These are phyloP conservation scores for Oikopleura vanhoeffeni DNA, from an alignment of 23 tunicate species.

Conservation along the genomic window DNA sequence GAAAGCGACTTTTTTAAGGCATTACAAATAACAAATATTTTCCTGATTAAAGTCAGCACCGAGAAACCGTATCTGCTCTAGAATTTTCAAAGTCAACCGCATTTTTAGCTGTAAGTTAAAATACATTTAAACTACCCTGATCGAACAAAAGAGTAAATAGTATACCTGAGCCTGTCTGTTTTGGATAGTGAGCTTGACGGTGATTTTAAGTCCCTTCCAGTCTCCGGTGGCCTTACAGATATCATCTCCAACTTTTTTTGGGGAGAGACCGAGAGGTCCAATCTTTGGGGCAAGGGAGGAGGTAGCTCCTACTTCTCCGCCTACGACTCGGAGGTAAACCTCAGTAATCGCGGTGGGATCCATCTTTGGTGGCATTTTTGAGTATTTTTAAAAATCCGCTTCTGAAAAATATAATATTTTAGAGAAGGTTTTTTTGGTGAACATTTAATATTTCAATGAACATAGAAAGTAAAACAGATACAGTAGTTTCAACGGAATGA, in stretches of 20 bases:
- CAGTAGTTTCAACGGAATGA: neutral
- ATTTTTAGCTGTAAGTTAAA: too few relatives aligned
- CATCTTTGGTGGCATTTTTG: slow-evolving; percentile 84
- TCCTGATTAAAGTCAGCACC: neutral
- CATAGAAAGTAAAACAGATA: neutral
- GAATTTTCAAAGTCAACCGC: too few relatives aligned
- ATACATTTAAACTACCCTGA: too few relatives aligned
- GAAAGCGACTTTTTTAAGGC: too few relatives aligned
- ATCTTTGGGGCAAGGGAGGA: slow-evolving; percentile 83
- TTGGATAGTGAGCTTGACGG: slow-evolving; percentile 67
- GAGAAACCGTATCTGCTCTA: neutral
- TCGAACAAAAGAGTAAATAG: neutral
- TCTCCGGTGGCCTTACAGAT: slow-evolving; percentile 68
- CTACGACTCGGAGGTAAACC: slow-evolving; percentile 82
- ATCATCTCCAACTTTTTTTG: slow-evolving; percentile 80
- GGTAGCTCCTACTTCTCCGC: slow-evolving; percentile 98
- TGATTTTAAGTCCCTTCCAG: slow-evolving; percentile 75
- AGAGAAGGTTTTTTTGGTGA: neutral
- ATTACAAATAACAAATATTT: too few relatives aligned
- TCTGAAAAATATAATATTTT: neutral
- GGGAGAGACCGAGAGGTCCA: slow-evolving; percentile 64
- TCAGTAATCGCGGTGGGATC: slow-evolving; percentile 67
- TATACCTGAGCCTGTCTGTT: neutral
- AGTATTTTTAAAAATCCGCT: neutral
- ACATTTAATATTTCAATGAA: neutral